Conservation (phyloP, 2,888 invertebrate species). For the Trissonchulus latispiculum region DNA sequence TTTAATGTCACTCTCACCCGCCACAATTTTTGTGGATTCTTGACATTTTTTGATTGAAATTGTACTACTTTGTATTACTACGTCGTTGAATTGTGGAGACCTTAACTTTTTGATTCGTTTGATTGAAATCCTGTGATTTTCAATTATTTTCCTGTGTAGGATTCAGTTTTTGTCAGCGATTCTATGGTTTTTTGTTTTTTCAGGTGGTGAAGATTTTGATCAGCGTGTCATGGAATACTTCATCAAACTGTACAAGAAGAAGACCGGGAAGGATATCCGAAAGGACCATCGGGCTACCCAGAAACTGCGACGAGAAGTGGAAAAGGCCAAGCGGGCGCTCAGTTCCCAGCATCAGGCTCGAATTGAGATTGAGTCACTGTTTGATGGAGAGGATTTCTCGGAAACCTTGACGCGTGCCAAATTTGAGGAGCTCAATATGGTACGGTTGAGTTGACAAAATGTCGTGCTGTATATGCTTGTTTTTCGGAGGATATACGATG, state of each 20-base stretch:
- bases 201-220: slow-evolving; percentile 78
- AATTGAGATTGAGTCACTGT: slow-evolving; percentile 97
- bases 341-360: slow-evolving; percentile 83
- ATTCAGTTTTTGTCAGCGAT: no score
- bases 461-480: neutral
- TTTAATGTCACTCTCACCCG: no score
- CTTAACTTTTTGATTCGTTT: no score
- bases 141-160: no score
- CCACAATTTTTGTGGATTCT: no score
- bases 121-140: no score
- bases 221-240: slow-evolving; percentile 66
- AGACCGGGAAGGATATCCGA: slow-evolving; percentile 46
- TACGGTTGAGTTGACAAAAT: slow-evolving; percentile 39
- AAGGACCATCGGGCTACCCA: slow-evolving; percentile 46
- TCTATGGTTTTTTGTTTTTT: slow-evolving; percentile 20
- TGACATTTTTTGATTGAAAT: no score
- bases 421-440: slow-evolving; percentile 95
- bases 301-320: slow-evolving; percentile 47
- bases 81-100: no score
- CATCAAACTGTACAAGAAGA: slow-evolving; percentile 63
- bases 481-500: no score
- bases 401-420: slow-evolving; percentile 95
- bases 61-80: no score
- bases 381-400: slow-evolving; percentile 94
- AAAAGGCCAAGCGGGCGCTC: slow-evolving; percentile 56